Evolutionary conservation across 2,888 invertebrate species (phyloP).

Genomic region (Drosophila austrosaltans): DNA sequence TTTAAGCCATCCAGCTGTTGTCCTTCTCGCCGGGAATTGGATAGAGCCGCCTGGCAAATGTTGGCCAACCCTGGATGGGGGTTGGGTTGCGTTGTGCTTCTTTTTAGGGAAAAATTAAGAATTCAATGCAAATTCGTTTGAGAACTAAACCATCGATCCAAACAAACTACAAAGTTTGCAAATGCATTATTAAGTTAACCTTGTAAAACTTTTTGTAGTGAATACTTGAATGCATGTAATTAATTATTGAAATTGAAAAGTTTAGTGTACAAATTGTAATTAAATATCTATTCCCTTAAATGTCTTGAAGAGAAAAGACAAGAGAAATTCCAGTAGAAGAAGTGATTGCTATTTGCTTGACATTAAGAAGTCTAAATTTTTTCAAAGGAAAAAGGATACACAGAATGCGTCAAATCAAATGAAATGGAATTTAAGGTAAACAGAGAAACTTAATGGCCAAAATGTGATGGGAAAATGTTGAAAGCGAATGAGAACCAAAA

Average conservation of each 20-base stretch:
- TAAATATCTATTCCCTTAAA: too few species aligned
- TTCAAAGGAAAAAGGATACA: too few species aligned
- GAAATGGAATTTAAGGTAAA: too few species aligned
- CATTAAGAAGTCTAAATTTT: too few species aligned
- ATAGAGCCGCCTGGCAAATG: not conserved
- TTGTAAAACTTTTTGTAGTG: not conserved
- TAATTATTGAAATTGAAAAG: not conserved
- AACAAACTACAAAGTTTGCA: not conserved
- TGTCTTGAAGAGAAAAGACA: too few species aligned
- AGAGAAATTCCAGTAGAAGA: too few species aligned
- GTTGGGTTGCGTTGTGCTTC: not conserved
- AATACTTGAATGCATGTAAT: not conserved
- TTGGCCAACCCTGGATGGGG: not conserved
- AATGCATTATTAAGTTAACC: conserved; percentile 1
- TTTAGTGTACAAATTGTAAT: too few species aligned
- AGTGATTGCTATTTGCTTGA: too few species aligned
- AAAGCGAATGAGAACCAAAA: too few species aligned
- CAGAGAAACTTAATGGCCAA: too few species aligned
- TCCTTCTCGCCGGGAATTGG: conserved; percentile 1
- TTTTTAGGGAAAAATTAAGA: not conserved
- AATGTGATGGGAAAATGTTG: too few species aligned
- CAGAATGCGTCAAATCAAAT: too few species aligned
- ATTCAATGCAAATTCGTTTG: not conserved
- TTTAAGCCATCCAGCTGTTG: conserved; percentile 13
- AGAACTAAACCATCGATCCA: conserved; percentile 4